phyloP scores from a whole-genome alignment of 2,113 vertebrate species.

The Agelaius phoeniceus region DNA sequence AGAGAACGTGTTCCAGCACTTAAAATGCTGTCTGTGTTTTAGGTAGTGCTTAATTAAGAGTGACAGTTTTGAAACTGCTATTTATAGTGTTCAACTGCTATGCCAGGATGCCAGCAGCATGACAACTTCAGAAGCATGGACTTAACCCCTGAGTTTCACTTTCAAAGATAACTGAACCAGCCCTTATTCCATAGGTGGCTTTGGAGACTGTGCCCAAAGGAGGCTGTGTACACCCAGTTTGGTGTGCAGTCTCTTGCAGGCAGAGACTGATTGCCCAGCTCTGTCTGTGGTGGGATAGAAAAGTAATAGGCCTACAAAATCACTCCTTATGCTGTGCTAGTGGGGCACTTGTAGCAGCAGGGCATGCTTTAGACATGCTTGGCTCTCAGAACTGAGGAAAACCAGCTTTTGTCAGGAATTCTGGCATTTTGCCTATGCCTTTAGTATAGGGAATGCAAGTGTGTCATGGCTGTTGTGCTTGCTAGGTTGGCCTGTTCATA shows the following conservation, averaged over 20 bases:
- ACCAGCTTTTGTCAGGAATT: not conserved
- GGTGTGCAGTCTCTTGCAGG: not conserved
- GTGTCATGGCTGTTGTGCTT: not conserved
- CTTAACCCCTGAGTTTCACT: conserved; percentile 15
- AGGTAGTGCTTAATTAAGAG: conserved; percentile 49
- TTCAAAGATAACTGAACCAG: not conserved
- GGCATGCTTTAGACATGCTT: not conserved
- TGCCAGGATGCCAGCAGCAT: not conserved
- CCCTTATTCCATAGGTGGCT: not conserved
- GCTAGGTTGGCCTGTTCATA: not conserved
- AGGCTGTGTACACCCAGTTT: not conserved
- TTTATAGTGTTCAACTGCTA: conserved; percentile 29
- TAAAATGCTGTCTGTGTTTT: conserved; percentile 44
- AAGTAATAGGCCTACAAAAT: not conserved
- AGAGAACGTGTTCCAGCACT: conserved; percentile 31
- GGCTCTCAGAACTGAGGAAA: not conserved
- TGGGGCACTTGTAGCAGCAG: not conserved
- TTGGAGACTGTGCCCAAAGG: not conserved
- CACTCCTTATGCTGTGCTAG: not conserved
- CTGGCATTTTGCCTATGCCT: not conserved
- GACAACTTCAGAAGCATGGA: not conserved
- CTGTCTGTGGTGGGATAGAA: not conserved
- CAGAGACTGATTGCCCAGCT: not conserved
- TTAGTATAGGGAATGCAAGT: not conserved
- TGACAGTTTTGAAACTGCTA: conserved; percentile 34